Evolutionary conservation across 1,140 invertebrate species (phyloP).

Genomic region (Drosophila mojavensis): DNA sequence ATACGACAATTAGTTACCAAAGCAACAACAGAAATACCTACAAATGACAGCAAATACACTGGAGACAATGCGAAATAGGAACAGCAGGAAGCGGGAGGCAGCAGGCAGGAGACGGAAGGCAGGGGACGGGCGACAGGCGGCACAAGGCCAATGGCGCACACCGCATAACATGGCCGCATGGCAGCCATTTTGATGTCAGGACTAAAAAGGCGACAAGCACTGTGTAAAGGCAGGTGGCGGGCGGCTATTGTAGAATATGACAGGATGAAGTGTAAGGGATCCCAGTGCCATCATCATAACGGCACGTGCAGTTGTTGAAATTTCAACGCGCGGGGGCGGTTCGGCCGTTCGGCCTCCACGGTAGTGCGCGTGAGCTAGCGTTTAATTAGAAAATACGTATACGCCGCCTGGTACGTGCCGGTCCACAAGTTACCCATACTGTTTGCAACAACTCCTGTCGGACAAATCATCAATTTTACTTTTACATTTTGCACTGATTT

Average conservation of each 20-base stretch:
- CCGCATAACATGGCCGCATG: slow-evolving; percentile 75
- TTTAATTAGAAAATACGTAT: slow-evolving; percentile 82
- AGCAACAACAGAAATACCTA: slow-evolving; percentile 82
- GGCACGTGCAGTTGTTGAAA: slow-evolving; percentile 63
- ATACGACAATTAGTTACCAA: slow-evolving; percentile 82
- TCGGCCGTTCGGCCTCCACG: neutral
- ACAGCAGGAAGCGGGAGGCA: neutral
- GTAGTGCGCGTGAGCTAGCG: slow-evolving; percentile 30
- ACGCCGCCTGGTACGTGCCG: slow-evolving; percentile 63
- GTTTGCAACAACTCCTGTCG: slow-evolving; percentile 55
- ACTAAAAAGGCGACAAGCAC: slow-evolving; percentile 52
- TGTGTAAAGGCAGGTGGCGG: slow-evolving; percentile 23
- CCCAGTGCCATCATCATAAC: slow-evolving; percentile 32
- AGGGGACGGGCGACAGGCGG: neutral
- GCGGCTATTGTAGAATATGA: slow-evolving; percentile 21
- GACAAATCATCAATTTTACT: slow-evolving; percentile 73
- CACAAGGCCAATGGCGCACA: slow-evolving; percentile 29
- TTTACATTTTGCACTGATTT: slow-evolving; percentile 37
- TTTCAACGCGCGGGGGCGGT: slow-evolving; percentile 18
- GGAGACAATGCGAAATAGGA: slow-evolving; percentile 25
- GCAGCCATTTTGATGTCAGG: slow-evolving; percentile 78
- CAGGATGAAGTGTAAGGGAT: neutral
- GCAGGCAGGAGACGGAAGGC: neutral
- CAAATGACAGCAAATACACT: slow-evolving; percentile 76
- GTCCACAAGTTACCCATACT: slow-evolving; percentile 5